Evolutionary conservation across 2,888 invertebrate genomes (phyloP).

Genomic region (Leucophenga montana): DNA sequence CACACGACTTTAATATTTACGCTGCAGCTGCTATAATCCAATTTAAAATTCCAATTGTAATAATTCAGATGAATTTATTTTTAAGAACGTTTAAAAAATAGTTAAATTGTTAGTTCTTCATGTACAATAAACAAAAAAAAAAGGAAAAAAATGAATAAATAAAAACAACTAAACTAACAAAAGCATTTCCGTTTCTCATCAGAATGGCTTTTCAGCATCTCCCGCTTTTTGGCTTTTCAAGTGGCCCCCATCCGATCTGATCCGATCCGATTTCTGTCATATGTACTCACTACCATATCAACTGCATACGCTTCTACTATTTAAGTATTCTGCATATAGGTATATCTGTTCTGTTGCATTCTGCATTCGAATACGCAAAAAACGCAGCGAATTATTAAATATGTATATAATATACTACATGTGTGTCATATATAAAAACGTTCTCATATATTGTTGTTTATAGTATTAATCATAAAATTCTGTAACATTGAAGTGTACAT

Average conservation of each 20-base stretch:
- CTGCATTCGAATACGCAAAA: conserved; percentile 20
- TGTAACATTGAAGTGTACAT: too few relatives aligned
- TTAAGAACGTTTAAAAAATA: conserved; percentile 39
- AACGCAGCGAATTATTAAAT: not conserved
- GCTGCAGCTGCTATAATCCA: conserved; percentile 23
- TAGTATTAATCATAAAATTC: not conserved
- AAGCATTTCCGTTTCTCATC: conserved; percentile 56
- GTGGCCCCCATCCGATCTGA: not conserved
- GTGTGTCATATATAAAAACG: not conserved
- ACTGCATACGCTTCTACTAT: not conserved
- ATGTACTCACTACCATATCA: not conserved
- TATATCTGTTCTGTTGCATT: not conserved
- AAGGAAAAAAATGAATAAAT: conserved; percentile 44
- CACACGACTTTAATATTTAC: too few relatives aligned
- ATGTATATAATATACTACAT: not conserved
- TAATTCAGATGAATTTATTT: conserved; percentile 13
- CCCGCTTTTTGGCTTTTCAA: not conserved
- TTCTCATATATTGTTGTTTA: too few relatives aligned
- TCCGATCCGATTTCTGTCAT: not conserved
- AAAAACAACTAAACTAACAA: conserved; percentile 42
- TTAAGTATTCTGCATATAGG: not conserved
- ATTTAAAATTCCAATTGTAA: conserved; percentile 6
- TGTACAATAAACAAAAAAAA: conserved; percentile 42
- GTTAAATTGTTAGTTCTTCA: conserved; percentile 30
- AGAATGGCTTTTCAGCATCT: not conserved